A percentile compares a stretch with the other conserved stretches of the same genome.
phyloP scores from a whole-genome alignment of 2,888 invertebrate species.

The Poecilobothrus nobilitatus region DNA sequence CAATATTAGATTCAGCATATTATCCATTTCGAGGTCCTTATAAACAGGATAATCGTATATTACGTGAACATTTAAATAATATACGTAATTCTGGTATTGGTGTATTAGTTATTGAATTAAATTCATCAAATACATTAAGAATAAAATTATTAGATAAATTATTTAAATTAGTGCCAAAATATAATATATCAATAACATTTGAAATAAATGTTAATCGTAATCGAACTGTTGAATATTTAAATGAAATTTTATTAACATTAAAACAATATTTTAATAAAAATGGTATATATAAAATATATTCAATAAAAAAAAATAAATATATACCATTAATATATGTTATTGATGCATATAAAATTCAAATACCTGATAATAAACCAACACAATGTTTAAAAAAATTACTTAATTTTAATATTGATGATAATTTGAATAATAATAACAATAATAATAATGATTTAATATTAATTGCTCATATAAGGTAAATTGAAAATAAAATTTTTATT shows the following conservation, averaged over 20 bases:
- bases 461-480: constrained; percentile 47
- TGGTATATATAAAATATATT: constrained; percentile 39
- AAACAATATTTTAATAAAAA: constrained; percentile 28
- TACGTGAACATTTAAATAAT: constrained; percentile 53
- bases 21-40: constrained; percentile 40
- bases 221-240: constrained; percentile 45
- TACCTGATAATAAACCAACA: constrained; percentile 43
- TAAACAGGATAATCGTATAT: constrained; percentile 38
- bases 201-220: constrained; percentile 53
- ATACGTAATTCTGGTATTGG: constrained; percentile 52
- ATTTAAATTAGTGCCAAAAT: constrained; percentile 44
- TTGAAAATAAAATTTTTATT: not conserved
- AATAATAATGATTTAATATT: constrained; percentile 55
- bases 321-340: constrained; percentile 57
- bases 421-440: constrained; percentile 33
- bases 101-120: constrained; percentile 52
- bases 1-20: constrained; percentile 37
- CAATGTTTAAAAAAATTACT: constrained; percentile 40
- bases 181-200: constrained; percentile 49
- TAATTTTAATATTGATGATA: constrained; percentile 25
- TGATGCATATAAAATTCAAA: constrained; percentile 51
- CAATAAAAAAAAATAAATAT: constrained; percentile 32
- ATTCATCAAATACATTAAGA: constrained; percentile 27
- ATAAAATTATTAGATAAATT: constrained; percentile 40
- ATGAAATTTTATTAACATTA: constrained; percentile 41